These are phyloP conservation scores for Diaphora mendica DNA, from an alignment of 2,888 invertebrate genomes.

Conservation along the genomic window DNA sequence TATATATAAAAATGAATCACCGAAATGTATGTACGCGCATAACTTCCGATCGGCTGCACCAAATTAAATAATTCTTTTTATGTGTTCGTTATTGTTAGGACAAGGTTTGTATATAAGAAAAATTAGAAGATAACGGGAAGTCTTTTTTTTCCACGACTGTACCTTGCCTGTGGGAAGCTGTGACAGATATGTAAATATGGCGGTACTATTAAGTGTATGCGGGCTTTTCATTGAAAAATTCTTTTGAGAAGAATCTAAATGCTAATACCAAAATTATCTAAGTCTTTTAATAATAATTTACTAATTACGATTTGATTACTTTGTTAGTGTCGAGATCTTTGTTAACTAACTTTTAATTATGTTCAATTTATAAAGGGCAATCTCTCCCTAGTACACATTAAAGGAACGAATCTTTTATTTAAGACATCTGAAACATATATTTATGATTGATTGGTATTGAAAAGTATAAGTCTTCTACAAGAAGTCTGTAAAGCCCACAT, in stretches of 20 bases:
- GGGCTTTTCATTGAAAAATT: not conserved
- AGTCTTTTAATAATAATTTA: not conserved
- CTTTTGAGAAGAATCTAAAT: not conserved
- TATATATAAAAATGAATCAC: too few relatives aligned
- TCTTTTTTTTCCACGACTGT: too few relatives aligned
- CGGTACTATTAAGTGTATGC: too few relatives aligned
- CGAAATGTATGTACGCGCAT: too few relatives aligned
- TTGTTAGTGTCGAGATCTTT: not conserved
- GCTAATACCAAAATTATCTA: not conserved
- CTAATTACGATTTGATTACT: not conserved
- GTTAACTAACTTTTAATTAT: not conserved
- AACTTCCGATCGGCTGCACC: too few relatives aligned
- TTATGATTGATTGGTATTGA: not conserved
- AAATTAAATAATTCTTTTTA: too few relatives aligned
- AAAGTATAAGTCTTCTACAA: not conserved
- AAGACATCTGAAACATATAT: not conserved
- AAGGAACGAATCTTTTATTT: not conserved
- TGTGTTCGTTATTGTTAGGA: too few relatives aligned
- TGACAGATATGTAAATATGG: too few relatives aligned
- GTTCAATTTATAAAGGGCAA: not conserved
- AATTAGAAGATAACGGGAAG: too few relatives aligned
- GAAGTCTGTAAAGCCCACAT: too few relatives aligned
- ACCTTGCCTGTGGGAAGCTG: too few relatives aligned
- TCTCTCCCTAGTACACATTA: not conserved
- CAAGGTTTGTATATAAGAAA: too few relatives aligned